Conservation (phyloP, 2,113 vertebrate genomes). For the Gobiocypris rarus region DNA sequence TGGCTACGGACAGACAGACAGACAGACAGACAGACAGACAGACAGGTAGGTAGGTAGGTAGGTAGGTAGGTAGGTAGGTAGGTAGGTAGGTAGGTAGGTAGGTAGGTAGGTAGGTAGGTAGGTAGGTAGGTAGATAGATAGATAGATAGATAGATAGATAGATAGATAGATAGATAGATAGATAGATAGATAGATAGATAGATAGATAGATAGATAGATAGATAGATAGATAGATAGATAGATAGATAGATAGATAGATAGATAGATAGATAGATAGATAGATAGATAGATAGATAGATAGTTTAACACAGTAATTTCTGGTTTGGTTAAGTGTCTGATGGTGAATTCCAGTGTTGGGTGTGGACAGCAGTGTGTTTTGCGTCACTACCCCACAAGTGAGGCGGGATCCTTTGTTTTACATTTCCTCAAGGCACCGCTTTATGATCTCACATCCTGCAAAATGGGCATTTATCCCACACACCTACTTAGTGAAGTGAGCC, state of each 20-base stretch:
- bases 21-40: too few relatives aligned
- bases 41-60: too few relatives aligned
- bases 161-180: too few relatives aligned
- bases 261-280: neutral
- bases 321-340: conserved; percentile 15
- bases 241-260: too few relatives aligned
- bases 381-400: conserved; percentile 30
- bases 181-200: too few relatives aligned
- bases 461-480: conserved; percentile 42
- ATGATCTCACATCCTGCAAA: conserved; percentile 51
- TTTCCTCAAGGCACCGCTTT: conserved; percentile 46
- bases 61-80: too few relatives aligned
- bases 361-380: conserved; percentile 27
- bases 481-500: conserved; percentile 20
- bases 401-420: conserved; percentile 50
- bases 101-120: too few relatives aligned
- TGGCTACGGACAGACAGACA: too few relatives aligned
- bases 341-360: conserved; percentile 41
- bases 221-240: neutral
- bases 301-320: neutral
- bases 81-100: too few relatives aligned
- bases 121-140: too few relatives aligned
- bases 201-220: too few relatives aligned
- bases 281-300: neutral
- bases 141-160: too few relatives aligned